Base-by-base conservation (phyloP, 1,140 invertebrate species). In the Aculops lycopersici region DNA sequence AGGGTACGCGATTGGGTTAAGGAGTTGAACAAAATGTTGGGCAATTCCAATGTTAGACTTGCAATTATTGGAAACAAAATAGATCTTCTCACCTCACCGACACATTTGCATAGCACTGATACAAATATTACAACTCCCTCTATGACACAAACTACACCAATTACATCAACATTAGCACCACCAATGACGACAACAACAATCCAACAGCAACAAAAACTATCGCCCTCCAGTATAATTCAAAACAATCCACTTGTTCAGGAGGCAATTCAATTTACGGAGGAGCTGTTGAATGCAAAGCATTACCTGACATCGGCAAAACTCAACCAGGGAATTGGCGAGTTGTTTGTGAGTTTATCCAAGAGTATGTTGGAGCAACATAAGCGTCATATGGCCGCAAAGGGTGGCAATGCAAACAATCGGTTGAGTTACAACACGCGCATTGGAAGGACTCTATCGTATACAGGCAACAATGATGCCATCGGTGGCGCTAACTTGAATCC, bases 1-100 rank as follows among this genome's bases (percentile, higher is more conserved):
- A 94, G 92, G 63, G 86, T 84, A 60, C 88, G 94, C 63, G 86
- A 72, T 55, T 98, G 90, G 90, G 83, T 97, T 4, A 88, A 88
- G 54, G 90, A 98, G 59, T 58, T 97, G 37, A 71, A 77, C 46
- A 84, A 83, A 60, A 92, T 95, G 74, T 63, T 94, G 13, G 88
- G 86, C 4, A 71, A 73, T 50, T n/a, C n/a, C n/a, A 75, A 92
- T 47, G 77, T 94, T 47, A 71, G 72, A 49, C 59, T 97, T 24
- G 70, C 72, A 37, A 94, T 98, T 55, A 81, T 80, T 45, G 90
- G 88, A 36, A 98, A 98, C 59, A 98, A 98, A 68, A 69, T 74
- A 52, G 90, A 98, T 62, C 61, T 97, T 51, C 21, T 46, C 14
- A 14, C 20, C 3, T 3, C 36, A 14, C 3, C 12, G 4, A 24